Conservation (phyloP, 2,888 invertebrate species). For the Leptinotarsa tumamoca region DNA sequence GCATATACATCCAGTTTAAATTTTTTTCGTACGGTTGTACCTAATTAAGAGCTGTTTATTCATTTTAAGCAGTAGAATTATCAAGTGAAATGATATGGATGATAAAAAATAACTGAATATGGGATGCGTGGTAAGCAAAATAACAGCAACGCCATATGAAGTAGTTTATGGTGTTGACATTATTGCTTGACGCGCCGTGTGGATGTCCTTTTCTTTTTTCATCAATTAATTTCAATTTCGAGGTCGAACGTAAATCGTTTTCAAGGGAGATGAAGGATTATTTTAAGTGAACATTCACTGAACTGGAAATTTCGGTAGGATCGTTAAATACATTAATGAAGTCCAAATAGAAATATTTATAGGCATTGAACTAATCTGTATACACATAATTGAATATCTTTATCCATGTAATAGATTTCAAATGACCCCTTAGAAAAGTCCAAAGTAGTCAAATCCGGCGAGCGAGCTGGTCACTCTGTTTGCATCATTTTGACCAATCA, state of each 20-base stretch:
- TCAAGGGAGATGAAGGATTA: neutral
- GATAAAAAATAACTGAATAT: conserved; percentile 8
- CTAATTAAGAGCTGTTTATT: neutral
- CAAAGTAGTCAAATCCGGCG: too few species aligned
- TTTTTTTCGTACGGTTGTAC: neutral
- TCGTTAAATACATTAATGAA: too few species aligned
- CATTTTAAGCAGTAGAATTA: neutral
- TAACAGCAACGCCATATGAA: neutral
- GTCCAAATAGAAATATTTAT: too few species aligned
- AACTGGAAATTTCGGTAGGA: too few species aligned
- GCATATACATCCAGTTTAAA: neutral
- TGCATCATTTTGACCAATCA: too few species aligned
- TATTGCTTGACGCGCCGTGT: neutral
- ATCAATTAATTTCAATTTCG: neutral
- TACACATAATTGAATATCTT: too few species aligned
- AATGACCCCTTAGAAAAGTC: too few species aligned
- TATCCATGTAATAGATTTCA: too few species aligned
- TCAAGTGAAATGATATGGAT: neutral
- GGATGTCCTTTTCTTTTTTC: conserved; percentile 13
- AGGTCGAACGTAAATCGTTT: conserved; percentile 11
- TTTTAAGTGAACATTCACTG: too few species aligned
- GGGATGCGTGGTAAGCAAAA: conserved; percentile 6
- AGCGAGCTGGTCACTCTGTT: too few species aligned
- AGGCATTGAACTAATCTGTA: too few species aligned
- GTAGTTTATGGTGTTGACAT: conserved; percentile 4